A percentile compares a stretch with the other conserved stretches of the same genome.
These are phyloP conservation scores for Meloidogyne chitwoodi DNA, from an alignment of 1,140 invertebrate genomes.

Conservation along the genomic window DNA sequence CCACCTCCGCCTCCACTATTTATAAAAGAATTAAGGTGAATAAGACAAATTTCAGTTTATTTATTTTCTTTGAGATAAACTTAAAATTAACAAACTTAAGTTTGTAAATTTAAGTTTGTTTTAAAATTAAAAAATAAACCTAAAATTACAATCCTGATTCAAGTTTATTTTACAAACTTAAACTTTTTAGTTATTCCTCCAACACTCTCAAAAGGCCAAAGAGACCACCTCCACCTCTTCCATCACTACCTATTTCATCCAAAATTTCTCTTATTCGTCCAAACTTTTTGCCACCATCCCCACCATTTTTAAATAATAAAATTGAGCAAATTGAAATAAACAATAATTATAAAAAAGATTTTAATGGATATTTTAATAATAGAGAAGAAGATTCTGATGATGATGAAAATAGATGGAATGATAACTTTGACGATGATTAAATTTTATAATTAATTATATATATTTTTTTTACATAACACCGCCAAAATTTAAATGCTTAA, in stretches of 20 bases:
- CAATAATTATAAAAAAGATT: not conserved
- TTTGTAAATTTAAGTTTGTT: too few species aligned
- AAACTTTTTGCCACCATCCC: not conserved
- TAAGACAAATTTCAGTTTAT: not conserved
- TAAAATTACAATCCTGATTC: too few species aligned
- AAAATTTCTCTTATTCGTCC: not conserved
- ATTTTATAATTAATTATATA: not conserved
- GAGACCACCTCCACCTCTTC: conserved; percentile 5
- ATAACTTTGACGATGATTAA: not conserved
- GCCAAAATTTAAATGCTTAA: not conserved
- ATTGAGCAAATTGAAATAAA: not conserved
- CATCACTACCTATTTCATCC: not conserved
- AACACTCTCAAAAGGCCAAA: conserved; percentile 13
- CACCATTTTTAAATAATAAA: not conserved
- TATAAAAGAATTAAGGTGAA: not conserved
- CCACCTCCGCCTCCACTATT: conserved; percentile 1
- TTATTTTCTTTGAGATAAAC: too few species aligned
- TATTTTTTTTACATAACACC: too few species aligned
- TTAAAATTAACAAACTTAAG: too few species aligned
- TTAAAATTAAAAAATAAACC: too few species aligned
- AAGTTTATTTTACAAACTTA: too few species aligned
- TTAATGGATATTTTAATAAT: not conserved
- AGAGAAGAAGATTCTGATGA: not conserved
- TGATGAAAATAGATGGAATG: not conserved
- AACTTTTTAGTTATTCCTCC: not conserved